Evolutionary conservation across 1,140 invertebrate genomes (phyloP).

Genomic region (Zaprionus kolodkinae): DNA sequence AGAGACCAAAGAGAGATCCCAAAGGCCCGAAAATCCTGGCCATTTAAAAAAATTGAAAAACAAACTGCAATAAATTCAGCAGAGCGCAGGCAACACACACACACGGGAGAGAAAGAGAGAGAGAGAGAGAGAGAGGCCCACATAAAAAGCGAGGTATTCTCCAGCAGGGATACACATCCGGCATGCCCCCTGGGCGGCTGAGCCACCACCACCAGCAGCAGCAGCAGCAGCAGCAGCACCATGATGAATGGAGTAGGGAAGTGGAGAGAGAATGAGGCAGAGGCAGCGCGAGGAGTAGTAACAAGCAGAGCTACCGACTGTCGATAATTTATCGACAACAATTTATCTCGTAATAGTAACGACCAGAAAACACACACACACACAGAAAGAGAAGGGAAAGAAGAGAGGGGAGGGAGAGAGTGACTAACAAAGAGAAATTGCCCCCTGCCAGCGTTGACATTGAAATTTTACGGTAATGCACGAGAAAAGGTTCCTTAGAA

Average conservation of each 20-base stretch:
- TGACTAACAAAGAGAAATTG: slow-evolving; percentile 38
- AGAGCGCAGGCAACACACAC: slow-evolving; percentile 48
- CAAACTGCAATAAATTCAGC: slow-evolving; percentile 77
- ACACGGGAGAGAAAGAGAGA: slow-evolving; percentile 12
- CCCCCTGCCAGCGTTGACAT: slow-evolving; percentile 61
- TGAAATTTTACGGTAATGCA: slow-evolving; percentile 74
- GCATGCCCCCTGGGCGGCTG: slow-evolving; percentile 50
- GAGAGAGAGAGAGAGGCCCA: slow-evolving; percentile 3
- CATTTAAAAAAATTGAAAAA: slow-evolving; percentile 80
- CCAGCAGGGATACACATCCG: slow-evolving; percentile 55
- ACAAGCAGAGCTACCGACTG: slow-evolving; percentile 51
- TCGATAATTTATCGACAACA: slow-evolving; percentile 78
- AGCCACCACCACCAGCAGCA: background rate
- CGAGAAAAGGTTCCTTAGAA: slow-evolving; percentile 40
- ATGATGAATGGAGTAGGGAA: slow-evolving; percentile 23
- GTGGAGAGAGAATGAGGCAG: background rate
- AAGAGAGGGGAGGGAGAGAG: background rate
- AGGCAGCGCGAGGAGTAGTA: slow-evolving; percentile 36
- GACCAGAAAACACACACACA: slow-evolving; percentile 38
- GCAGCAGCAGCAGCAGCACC: background rate
- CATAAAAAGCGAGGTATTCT: slow-evolving; percentile 23
- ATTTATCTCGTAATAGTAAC: slow-evolving; percentile 78
- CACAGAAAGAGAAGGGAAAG: slow-evolving; percentile 4
- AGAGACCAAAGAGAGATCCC: background rate
- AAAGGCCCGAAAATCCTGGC: slow-evolving; percentile 38